Evolutionary conservation across 1,140 invertebrate species (phyloP).

Genomic region (Neodiprion virginianus): DNA sequence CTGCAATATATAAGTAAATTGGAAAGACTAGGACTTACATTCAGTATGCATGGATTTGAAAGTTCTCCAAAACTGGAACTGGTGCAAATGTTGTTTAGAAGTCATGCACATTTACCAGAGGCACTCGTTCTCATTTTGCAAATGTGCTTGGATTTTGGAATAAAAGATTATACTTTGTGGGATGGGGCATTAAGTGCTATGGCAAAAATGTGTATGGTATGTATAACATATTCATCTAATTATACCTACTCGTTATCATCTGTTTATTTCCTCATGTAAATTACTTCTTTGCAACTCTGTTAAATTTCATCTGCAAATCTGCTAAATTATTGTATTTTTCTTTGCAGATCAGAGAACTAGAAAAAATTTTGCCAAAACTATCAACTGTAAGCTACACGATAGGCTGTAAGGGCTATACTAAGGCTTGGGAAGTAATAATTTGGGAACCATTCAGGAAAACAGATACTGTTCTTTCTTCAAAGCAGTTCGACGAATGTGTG

Average conservation of each 20-base stretch:
- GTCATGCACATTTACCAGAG: constrained; percentile 30
- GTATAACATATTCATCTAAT: not conserved
- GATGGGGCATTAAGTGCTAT: constrained; percentile 42
- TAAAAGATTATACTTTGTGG: constrained; percentile 45
- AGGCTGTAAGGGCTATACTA: constrained; percentile 44
- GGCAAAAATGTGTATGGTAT: constrained; percentile 42
- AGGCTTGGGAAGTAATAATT: constrained; percentile 47
- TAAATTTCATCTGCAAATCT: no score
- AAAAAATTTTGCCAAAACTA: constrained; percentile 41
- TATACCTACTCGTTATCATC: not conserved
- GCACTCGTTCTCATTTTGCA: constrained; percentile 42
- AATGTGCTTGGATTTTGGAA: constrained; percentile 46
- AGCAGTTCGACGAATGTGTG: constrained; percentile 43
- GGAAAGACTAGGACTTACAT: constrained; percentile 54
- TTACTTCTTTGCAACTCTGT: no score
- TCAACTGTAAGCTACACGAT: constrained; percentile 37
- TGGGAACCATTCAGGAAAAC: constrained; percentile 46
- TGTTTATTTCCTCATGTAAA: no score
- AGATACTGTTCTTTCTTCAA: constrained; percentile 27
- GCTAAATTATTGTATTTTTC: constrained; percentile 19
- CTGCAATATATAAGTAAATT: constrained; percentile 55
- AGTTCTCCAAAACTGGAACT: constrained; percentile 47
- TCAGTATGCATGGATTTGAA: constrained; percentile 49
- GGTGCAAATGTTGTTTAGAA: constrained; percentile 45
- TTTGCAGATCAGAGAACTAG: constrained; percentile 43